These are phyloP conservation scores for Armadillidium nasatum DNA, from an alignment of 1,140 invertebrate species.

Conservation along the genomic window DNA sequence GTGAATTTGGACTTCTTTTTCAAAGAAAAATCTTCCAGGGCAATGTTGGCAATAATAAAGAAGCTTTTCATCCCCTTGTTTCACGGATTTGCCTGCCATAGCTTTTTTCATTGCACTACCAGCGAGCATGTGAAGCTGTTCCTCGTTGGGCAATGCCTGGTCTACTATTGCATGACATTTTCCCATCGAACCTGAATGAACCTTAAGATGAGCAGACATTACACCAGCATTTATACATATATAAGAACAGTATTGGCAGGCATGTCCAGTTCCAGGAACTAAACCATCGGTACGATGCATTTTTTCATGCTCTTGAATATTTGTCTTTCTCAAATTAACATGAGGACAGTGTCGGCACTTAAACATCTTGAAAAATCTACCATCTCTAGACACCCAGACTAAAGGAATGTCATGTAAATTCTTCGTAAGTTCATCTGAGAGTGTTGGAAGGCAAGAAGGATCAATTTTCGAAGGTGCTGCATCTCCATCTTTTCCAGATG, in stretches of 20 bases:
- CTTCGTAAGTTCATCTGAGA: slow-evolving; percentile 50
- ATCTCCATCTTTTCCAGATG: slow-evolving; percentile 13
- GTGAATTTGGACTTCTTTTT: slow-evolving; percentile 65
- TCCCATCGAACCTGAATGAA: slow-evolving; percentile 66
- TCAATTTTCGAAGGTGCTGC: slow-evolving; percentile 19
- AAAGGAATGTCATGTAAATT: slow-evolving; percentile 56
- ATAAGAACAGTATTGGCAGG: slow-evolving; percentile 74
- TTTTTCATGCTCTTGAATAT: slow-evolving; percentile 78
- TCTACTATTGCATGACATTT: slow-evolving; percentile 67
- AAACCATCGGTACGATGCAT: slow-evolving; percentile 61
- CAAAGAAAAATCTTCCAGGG: slow-evolving; percentile 65
- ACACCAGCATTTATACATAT: slow-evolving; percentile 68
- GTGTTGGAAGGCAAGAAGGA: slow-evolving; percentile 41
- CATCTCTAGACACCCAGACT: slow-evolving; percentile 66
- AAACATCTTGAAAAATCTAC: slow-evolving; percentile 73
- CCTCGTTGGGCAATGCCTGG: slow-evolving; percentile 58
- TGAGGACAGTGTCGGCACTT: slow-evolving; percentile 80
- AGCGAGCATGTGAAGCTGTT: slow-evolving; percentile 61
- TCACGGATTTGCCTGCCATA: background rate
- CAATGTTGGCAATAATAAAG: slow-evolving; percentile 61
- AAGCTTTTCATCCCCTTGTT: slow-evolving; percentile 44
- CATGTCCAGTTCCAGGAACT: slow-evolving; percentile 47
- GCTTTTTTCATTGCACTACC: slow-evolving; percentile 21
- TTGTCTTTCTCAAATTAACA: slow-evolving; percentile 68
- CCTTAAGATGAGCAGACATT: slow-evolving; percentile 70